Evolutionary conservation across 2,113 vertebrate genomes (phyloP), one percentile per base, ranked within the genome.

Genomic region (Albula glossodonta): DNA sequence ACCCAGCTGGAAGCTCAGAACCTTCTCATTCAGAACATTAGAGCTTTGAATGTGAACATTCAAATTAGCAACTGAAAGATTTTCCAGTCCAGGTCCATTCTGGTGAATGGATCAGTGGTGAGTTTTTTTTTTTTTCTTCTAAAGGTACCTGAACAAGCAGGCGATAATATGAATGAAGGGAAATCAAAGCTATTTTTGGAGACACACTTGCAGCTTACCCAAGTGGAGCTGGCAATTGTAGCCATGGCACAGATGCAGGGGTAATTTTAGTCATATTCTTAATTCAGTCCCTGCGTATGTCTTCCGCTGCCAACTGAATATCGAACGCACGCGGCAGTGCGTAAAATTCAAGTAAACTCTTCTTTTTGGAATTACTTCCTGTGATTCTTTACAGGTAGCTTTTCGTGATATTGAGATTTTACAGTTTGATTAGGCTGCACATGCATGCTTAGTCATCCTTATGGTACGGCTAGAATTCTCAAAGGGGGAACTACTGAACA

Each of bases 181-280:
- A 25, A 57, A 82, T 57, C 11, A 19, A 50, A 48, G 78, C 78
- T 49, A 79, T 79, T 79, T 79, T 50, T 79, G 48, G 78, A 48
- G 78, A 79, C 78, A 17, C 41, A 48, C 13, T 17, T 15, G 12
- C 31, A 79, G 15, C 5, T 49, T 15, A 31, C 78, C 78, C n/a
- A 79, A 82, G 53, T 82, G 53, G 53, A 74, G 22, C n/a, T 82
- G 81, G 80, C 80, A 82, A 19, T 82, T 12, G 12, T 53, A 82
- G 48, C 53, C 60, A 51, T 82, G 81, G 48, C 81, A n/a, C 81
- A 13, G 25, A 60, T 51, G 25, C 53, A 60, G 8, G 15, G n/a
- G 52, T 15, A n/a, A 82, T 56, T 31, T 53, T 25, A 31, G 10
- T 22, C n/a, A 25, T 7, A 13, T 60, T 82, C 81, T 60, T 82